Percentiles rank a stretch among this genome's conserved stretches.
Evolutionary conservation across 2,888 invertebrate species (phyloP).

Genomic region (Leptothorax acervorum): DNA sequence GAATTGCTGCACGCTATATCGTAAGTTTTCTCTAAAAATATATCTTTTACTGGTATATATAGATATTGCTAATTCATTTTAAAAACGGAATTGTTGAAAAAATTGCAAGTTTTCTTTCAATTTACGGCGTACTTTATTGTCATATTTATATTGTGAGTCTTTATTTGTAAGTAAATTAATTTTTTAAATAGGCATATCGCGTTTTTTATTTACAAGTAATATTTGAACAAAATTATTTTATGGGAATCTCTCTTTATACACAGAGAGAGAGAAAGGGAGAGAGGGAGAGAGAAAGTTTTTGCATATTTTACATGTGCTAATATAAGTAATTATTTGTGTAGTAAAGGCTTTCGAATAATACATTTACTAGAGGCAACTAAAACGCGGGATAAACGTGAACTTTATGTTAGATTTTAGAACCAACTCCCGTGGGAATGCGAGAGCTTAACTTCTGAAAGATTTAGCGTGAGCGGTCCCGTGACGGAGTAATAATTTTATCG

Average conservation of each 20-base stretch:
- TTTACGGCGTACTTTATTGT: not conserved
- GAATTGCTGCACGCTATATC: conserved; percentile 89
- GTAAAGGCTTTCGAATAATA: conserved; percentile 64
- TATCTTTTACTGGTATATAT: not conserved
- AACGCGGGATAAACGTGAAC: conserved; percentile 56
- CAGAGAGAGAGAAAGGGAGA: not conserved
- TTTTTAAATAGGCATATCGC: not conserved
- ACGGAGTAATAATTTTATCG: conserved; percentile 73
- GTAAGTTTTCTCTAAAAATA: conserved; percentile 85
- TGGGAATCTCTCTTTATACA: too few species aligned
- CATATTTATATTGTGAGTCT: not conserved
- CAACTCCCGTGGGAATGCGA: conserved; percentile 44
- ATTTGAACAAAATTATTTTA: not conserved
- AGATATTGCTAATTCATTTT: not conserved
- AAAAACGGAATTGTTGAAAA: not conserved
- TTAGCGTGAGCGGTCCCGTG: conserved; percentile 67
- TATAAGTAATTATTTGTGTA: conserved; percentile 12
- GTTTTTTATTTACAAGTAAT: not conserved
- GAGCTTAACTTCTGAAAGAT: conserved; percentile 73
- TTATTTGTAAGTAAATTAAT: not conserved
- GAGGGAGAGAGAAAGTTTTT: not conserved
- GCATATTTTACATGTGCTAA: not conserved
- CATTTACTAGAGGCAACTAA: conserved; percentile 66
- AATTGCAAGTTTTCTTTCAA: not conserved
- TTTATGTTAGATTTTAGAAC: conserved; percentile 19